phyloP scores from a whole-genome alignment of 2,113 vertebrate species.

The Xenotilapia flavipinnis region DNA sequence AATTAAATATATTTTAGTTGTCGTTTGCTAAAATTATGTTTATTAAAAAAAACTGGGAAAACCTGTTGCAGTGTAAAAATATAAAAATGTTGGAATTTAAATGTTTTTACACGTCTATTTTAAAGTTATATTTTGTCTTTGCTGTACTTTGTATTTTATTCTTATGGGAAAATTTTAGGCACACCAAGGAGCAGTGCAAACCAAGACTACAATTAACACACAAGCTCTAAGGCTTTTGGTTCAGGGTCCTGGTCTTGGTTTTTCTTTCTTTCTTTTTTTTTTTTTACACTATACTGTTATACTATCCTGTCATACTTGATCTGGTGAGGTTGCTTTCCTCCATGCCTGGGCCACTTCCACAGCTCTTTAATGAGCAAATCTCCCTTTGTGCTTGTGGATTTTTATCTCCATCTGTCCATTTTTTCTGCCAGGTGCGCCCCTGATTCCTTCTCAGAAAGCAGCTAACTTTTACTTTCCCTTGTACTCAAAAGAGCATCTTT shows the following conservation, averaged over 20 bases:
- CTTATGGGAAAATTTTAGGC: neutral
- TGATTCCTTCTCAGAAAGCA: neutral
- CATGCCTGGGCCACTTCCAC: neutral
- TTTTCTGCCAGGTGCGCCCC: neutral
- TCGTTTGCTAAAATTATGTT: neutral
- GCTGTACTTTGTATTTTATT: neutral
- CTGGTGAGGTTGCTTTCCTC: neutral
- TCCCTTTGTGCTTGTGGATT: neutral
- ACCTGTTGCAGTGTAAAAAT: neutral
- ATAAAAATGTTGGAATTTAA: fast-evolving
- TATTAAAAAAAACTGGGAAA: neutral
- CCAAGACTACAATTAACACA: neutral
- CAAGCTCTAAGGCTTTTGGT: neutral
- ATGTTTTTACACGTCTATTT: neutral
- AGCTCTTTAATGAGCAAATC: neutral
- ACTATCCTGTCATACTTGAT: neutral
- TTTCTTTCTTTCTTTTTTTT: fast-evolving
- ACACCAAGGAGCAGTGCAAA: neutral
- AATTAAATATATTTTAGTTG: fast-evolving
- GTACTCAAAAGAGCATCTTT: neutral
- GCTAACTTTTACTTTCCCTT: neutral
- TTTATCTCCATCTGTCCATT: neutral
- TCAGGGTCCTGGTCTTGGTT: neutral
- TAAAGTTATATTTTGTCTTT: neutral
- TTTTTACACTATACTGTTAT: neutral